Conservation (phyloP, 1,140 invertebrate species). For the Sarcophaga peregrina region DNA sequence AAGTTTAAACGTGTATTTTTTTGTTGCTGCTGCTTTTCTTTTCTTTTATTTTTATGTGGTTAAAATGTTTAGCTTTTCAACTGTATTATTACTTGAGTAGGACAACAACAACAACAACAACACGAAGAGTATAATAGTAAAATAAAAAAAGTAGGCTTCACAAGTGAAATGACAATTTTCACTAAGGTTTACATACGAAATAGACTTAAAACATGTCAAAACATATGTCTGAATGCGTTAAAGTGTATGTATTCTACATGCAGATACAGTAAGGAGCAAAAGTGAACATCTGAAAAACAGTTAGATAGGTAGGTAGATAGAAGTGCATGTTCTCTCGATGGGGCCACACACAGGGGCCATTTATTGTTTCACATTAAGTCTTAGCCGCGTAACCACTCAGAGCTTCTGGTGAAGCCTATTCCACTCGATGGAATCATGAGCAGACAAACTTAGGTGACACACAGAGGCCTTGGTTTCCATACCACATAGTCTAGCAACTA, state of each 20-base stretch:
- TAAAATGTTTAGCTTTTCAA: constrained; percentile 16
- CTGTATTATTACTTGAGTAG: neutral
- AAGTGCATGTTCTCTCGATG: too few species aligned
- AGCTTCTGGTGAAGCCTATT: too few species aligned
- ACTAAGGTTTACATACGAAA: neutral
- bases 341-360: too few species aligned
- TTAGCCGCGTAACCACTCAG: too few species aligned
- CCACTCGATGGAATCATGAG: too few species aligned
- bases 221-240: neutral
- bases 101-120: neutral
- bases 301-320: constrained; percentile 14
- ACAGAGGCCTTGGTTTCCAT: too few species aligned
- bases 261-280: neutral
- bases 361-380: too few species aligned
- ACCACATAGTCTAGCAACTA: too few species aligned
- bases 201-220: neutral
- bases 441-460: too few species aligned
- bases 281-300: neutral
- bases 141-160: neutral
- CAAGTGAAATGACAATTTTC: neutral
- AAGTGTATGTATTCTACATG: neutral
- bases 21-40: too few species aligned
- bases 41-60: neutral
- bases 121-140: neutral
- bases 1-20: neutral